Evolutionary conservation across 2,888 invertebrate species (phyloP).

Genomic region (Noctuana brunneofusca): DNA sequence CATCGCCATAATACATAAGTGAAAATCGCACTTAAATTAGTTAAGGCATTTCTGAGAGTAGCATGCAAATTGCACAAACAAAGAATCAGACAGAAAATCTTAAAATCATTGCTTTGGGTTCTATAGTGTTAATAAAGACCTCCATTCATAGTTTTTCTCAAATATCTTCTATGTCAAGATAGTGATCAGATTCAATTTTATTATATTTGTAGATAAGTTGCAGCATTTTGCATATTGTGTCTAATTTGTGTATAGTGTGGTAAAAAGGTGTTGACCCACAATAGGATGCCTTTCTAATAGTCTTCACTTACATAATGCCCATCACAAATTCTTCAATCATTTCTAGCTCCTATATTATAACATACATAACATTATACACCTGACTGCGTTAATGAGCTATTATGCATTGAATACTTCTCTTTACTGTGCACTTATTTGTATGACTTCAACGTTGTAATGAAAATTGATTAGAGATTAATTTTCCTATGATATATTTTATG

Average conservation of each 20-base stretch:
- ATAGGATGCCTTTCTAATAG: slow-evolving; percentile 53
- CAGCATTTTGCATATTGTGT: slow-evolving; percentile 12
- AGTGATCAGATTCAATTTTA: too few species aligned
- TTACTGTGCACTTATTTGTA: slow-evolving; percentile 2
- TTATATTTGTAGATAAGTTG: not conserved
- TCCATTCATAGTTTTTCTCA: too few species aligned
- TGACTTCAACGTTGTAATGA: slow-evolving; percentile 10
- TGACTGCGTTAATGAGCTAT: slow-evolving; percentile 21
- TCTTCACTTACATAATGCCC: slow-evolving; percentile 46
- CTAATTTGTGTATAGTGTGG: slow-evolving; percentile 31
- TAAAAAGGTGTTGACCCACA: slow-evolving; percentile 43
- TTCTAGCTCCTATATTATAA: slow-evolving; percentile 24
- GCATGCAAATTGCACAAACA: too few species aligned
- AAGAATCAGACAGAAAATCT: too few species aligned
- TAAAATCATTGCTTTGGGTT: too few species aligned
- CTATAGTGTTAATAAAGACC: too few species aligned
- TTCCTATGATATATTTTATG: not conserved
- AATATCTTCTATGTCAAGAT: too few species aligned
- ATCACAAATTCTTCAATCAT: slow-evolving; percentile 41
- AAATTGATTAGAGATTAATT: not conserved
- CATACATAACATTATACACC: slow-evolving; percentile 29
- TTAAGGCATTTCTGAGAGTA: too few species aligned
- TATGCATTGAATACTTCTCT: slow-evolving; percentile 19
- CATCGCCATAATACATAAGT: too few species aligned
- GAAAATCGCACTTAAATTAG: too few species aligned